Percentiles rank a stretch among this genome's conserved stretches.
Evolutionary conservation across 2,797 vertebrate species (phyloP).

Genomic region (Syndactyla subalaris): DNA sequence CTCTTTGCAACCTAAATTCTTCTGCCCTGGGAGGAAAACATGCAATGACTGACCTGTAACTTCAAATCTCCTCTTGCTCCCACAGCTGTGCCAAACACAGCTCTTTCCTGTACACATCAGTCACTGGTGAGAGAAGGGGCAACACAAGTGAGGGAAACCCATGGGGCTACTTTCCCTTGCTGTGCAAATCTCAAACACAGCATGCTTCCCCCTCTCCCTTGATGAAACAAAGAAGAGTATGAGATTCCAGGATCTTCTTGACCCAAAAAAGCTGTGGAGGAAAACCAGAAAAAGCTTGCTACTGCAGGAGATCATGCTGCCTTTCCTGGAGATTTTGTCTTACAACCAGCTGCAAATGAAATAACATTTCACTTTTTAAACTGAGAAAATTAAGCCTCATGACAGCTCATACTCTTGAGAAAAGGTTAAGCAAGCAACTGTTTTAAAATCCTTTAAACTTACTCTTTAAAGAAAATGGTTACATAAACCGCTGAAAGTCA

Average conservation of each 20-base stretch:
- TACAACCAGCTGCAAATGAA: background rate
- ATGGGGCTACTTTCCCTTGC: background rate
- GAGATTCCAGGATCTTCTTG: background rate
- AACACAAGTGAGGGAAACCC: background rate
- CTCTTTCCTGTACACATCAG: background rate
- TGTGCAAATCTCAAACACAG: background rate
- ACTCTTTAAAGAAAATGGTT: slow-evolving; percentile 65
- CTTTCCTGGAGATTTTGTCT: background rate
- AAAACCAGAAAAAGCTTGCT: background rate
- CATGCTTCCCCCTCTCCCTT: background rate
- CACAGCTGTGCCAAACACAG: background rate
- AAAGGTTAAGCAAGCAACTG: slow-evolving; percentile 34
- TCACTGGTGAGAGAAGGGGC: background rate
- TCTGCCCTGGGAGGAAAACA: background rate
- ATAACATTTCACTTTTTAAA: slow-evolving; percentile 1
- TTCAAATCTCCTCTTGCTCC: background rate
- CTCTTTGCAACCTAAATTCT: background rate
- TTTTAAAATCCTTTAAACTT: slow-evolving; percentile 66
- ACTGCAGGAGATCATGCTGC: background rate
- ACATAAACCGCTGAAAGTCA: slow-evolving; percentile 67
- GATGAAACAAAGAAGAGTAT: background rate
- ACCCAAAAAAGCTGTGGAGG: background rate
- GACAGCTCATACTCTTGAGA: background rate
- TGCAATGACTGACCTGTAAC: background rate
- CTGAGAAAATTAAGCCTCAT: background rate